Evolutionary conservation across 2,113 vertebrate genomes (phyloP), one percentile per base, ranked within the genome.

Genomic region (Piaya cayana): DNA sequence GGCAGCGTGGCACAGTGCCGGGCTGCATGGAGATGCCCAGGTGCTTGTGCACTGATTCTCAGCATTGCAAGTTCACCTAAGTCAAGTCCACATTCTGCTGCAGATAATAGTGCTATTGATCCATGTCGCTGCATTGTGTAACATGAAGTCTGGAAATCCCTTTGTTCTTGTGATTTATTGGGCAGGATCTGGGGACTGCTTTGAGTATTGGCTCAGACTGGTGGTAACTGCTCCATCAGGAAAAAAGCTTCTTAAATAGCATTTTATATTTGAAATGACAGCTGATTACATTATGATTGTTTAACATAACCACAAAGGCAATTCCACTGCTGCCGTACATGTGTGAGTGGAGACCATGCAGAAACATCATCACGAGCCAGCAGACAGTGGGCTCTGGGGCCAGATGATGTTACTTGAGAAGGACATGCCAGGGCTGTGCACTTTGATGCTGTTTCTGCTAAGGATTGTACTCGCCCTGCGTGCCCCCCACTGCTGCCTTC

Each of bases 101-200:
- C 23, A 43, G n/a, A 9, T 43, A 7, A 37, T 53, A 49, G 32
- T n/a, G 53, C 19, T 63, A 8, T 4, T 36, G 32, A 6, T 6
- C 37, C 62, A 0, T 12, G 63, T 74, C 20, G 1, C 49, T 47
- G 58, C 20, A 0, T 1, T 23, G 65, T 62, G 39, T 5, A 6
- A 29, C 0, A 6, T 27, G 63, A 16, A 13, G 13, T 34, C 68
- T 42, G 56, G 25, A 59, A 36, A 8, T 9, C 19, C 6, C 39
- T 71, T 12, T 13, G 50, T 26, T 74, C 64, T 8, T 5, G 17
- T 13, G 69, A 7, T 36, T 42, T 9, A 9, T 6, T 43, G 47
- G 56, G 39, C 52, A 76, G n/a, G 63, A 76, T 90, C 56, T 92
- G 2, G 59, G 37, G 23, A 4, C 23, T 25, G 47, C 15, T 78